A percentile compares a stretch with the other conserved stretches of the same genome.
phyloP scores from a whole-genome alignment of 2,888 invertebrate genomes.

The Chelonus formosanus region DNA sequence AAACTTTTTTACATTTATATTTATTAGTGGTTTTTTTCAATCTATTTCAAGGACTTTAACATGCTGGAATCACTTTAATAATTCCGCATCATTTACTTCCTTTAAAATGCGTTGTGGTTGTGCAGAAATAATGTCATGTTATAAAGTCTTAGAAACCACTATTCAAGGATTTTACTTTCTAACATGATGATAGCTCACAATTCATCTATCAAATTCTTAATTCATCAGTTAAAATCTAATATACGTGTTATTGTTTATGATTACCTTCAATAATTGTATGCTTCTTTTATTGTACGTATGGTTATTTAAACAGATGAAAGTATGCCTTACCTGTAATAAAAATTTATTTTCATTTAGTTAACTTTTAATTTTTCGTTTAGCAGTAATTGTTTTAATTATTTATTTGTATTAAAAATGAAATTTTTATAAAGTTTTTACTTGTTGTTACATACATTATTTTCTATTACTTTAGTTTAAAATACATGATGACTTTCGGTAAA shows the following conservation, averaged over 20 bases:
- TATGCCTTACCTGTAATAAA: slow-evolving; percentile 52
- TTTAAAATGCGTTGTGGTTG: slow-evolving; percentile 53
- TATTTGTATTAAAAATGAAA: slow-evolving; percentile 22
- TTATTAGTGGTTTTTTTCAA: slow-evolving; percentile 53
- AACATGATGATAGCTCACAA: slow-evolving; percentile 39
- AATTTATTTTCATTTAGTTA: neutral
- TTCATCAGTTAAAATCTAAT: no score
- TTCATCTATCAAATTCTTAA: slow-evolving; percentile 21
- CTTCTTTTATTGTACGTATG: neutral
- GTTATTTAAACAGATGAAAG: slow-evolving; percentile 21
- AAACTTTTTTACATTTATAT: neutral
- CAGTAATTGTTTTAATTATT: no score
- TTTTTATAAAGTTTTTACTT: neutral
- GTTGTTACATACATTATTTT: no score
- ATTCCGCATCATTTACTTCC: no score
- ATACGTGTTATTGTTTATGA: neutral
- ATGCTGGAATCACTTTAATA: neutral
- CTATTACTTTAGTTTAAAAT: no score
- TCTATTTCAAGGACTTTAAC: slow-evolving; percentile 52
- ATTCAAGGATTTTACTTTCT: slow-evolving; percentile 54
- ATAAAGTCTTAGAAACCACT: slow-evolving; percentile 39
- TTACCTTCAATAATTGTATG: neutral
- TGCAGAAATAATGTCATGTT: slow-evolving; percentile 36
- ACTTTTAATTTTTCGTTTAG: no score
- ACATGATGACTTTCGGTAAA: neutral